Evolutionary conservation across 2,113 vertebrate genomes (phyloP).

Genomic region (Elaphurus davidianus): DNA sequence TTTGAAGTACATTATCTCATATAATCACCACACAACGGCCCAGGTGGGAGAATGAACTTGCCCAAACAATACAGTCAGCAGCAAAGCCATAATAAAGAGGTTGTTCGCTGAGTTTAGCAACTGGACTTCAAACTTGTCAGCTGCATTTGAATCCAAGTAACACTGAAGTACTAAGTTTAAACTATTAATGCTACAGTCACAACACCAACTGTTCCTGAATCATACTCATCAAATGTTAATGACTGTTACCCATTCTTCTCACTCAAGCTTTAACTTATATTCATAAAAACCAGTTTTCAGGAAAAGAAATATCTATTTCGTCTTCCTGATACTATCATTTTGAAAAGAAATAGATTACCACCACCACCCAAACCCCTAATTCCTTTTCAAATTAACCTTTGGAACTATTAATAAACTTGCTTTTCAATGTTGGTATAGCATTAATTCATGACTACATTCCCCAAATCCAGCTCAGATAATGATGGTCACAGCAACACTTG

Average conservation of each 20-base stretch:
- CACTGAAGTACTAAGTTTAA: neutral
- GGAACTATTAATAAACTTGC: conserved; percentile 55
- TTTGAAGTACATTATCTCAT: neutral
- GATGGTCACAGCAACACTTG: conserved; percentile 63
- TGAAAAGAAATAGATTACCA: conserved; percentile 44
- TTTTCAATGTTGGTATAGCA: conserved; percentile 66
- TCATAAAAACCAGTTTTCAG: conserved; percentile 51
- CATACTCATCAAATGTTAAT: neutral
- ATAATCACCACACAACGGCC: neutral
- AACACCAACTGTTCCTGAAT: neutral
- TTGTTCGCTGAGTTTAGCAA: neutral
- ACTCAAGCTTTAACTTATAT: neutral
- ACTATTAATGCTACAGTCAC: neutral
- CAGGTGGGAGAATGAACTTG: neutral
- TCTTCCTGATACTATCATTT: conserved; percentile 27
- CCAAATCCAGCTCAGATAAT: conserved; percentile 69
- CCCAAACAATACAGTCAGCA: neutral
- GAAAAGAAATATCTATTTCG: conserved; percentile 36
- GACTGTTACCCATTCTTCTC: neutral
- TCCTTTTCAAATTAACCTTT: conserved; percentile 58
- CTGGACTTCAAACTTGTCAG: neutral
- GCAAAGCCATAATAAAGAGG: neutral
- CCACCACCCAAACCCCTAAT: neutral
- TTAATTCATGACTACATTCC: conserved; percentile 65
- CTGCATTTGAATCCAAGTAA: neutral